These are phyloP conservation scores for Glaucomys volans DNA, from an alignment of 2,113 vertebrate genomes.

Conservation along the genomic window DNA sequence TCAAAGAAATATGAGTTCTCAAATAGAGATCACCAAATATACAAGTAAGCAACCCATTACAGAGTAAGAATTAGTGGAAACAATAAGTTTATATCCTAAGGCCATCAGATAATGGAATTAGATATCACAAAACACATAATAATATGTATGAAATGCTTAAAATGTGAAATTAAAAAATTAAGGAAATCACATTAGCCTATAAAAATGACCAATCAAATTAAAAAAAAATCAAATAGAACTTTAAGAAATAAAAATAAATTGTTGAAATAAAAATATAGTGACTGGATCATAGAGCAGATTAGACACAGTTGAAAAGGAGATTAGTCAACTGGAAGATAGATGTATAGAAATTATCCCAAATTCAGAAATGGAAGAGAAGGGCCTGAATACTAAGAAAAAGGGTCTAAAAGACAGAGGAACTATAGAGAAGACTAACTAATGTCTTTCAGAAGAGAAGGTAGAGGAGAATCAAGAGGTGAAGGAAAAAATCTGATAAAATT, in stretches of 20 bases:
- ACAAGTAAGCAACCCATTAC: background rate
- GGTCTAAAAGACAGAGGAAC: background rate
- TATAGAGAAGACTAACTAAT: background rate
- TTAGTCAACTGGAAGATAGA: conserved; percentile 59
- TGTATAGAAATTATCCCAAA: conserved; percentile 38
- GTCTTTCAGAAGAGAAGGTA: background rate
- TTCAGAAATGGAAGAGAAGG: background rate
- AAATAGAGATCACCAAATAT: conserved; percentile 2
- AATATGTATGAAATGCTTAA: background rate
- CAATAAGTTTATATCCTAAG: background rate
- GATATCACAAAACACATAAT: background rate
- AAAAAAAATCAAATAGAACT: background rate
- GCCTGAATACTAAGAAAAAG: background rate
- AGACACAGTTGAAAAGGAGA: conserved; percentile 62
- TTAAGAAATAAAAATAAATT: conserved; percentile 36
- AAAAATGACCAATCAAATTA: background rate
- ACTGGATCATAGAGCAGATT: background rate
- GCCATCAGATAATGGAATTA: background rate
- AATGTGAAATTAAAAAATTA: background rate
- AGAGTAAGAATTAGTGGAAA: background rate
- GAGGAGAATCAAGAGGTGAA: background rate
- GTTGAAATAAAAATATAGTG: conserved; percentile 10
- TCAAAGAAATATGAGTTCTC: background rate
- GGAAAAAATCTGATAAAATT: background rate
- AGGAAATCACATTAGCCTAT: background rate